A percentile compares a stretch with the other conserved stretches of the same genome.
These are phyloP conservation scores for Ramphastos sulfuratus DNA, from an alignment of 2,113 vertebrate genomes.

Conservation along the genomic window DNA sequence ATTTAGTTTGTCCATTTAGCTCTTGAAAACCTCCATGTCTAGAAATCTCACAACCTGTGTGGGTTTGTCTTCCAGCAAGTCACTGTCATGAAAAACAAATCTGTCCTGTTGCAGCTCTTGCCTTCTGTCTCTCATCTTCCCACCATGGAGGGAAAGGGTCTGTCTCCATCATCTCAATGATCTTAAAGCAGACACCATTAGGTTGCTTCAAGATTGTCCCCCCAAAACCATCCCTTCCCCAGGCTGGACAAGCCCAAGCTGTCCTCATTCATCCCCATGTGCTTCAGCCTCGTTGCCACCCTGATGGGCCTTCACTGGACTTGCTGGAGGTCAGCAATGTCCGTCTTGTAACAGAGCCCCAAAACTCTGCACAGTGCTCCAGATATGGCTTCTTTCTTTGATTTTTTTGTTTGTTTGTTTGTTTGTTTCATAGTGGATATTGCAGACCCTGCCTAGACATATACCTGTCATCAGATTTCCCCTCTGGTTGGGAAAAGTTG, in stretches of 20 bases:
- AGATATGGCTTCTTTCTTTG: background rate
- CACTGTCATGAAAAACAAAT: background rate
- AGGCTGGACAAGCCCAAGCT: background rate
- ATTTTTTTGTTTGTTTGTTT: background rate
- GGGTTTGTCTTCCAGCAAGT: background rate
- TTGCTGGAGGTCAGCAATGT: background rate
- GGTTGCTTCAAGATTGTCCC: background rate
- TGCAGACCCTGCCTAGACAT: background rate
- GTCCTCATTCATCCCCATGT: background rate
- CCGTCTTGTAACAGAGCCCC: accelerated
- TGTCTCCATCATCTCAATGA: background rate
- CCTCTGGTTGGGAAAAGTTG: background rate
- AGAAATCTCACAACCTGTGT: background rate
- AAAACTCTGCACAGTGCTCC: background rate
- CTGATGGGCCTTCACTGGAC: background rate
- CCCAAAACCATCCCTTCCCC: background rate
- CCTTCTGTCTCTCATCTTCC: background rate
- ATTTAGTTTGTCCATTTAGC: background rate
- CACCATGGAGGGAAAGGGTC: background rate
- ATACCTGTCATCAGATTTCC: background rate
- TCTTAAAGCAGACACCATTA: background rate
- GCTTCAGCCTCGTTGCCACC: background rate
- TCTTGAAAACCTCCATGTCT: background rate
- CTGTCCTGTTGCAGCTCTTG: background rate
- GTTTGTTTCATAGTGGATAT: background rate